Base-by-base conservation (phyloP, 1,140 invertebrate genomes). In the Bombus ignitus region DNA sequence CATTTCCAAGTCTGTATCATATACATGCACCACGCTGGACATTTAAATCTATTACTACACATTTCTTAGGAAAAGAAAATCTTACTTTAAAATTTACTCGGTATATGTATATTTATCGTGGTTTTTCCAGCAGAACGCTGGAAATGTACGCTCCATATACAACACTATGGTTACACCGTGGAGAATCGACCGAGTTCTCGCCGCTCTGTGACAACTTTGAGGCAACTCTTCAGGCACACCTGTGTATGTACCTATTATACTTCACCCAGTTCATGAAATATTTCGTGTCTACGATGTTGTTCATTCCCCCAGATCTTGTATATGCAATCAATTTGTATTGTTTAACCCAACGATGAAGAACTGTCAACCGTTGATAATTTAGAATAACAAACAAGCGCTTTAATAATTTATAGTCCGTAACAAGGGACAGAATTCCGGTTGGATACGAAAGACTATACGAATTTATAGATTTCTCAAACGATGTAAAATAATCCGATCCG, bases 181-280 rank as follows among this genome's bases (percentile, higher is more conserved):
- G 65, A 66, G 65, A 66, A 66, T 66, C 65, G 65, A 66, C 65
- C 65, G 65, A 66, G 65, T 66, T 66, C 65, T 66, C n/a, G 32
- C 15, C n/a, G n/a, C 15, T 32, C 65, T 66, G 65, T 66, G 65
- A 66, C 65, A 66, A 66, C 32, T 66, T 66, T 66, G n/a, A 35
- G 12, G 62, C 13, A 18, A 65, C n/a, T 65, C 4, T 5, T 15
- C n/a, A 8, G n/a, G 5, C 62, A 32, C n/a, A 65, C 32, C 65
- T 66, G 28, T 62, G 28, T 62, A 62, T 62, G 59, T 62, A 62
- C 2, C 59, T n/a, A 53, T 53, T 53, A 22, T 53, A 66, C 65
- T 66, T 66, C 35, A 66, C 15, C 65, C 15, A 13, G 13, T 32
- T 66, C 65, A 66, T 66, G 15, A 66, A 66, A 66, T 66, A 66